phyloP scores from a whole-genome alignment of 2,888 invertebrate genomes.

The Rhopalosiphum nymphaeae region DNA sequence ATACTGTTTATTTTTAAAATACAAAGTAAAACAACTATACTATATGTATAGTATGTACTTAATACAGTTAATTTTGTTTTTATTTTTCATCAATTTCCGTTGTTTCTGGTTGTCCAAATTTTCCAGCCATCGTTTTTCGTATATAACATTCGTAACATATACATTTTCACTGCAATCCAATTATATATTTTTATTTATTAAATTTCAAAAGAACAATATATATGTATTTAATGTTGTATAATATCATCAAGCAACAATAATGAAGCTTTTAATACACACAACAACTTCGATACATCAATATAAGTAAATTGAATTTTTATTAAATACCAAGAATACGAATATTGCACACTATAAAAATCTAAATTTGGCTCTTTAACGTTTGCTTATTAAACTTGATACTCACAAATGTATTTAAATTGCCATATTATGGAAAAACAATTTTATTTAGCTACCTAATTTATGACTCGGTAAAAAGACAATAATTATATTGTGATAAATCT shows the following conservation, averaged over 20 bases:
- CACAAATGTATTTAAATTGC: neutral
- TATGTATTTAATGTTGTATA: neutral
- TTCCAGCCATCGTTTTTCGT: neutral
- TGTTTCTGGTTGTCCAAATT: neutral
- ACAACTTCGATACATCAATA: neutral
- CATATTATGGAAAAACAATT: neutral
- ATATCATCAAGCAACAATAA: neutral
- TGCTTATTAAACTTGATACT: neutral
- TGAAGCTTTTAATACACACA: neutral
- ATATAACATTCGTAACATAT: too few relatives aligned
- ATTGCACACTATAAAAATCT: neutral
- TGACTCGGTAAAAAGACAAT: neutral
- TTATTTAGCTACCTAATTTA: neutral
- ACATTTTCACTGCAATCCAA: neutral
- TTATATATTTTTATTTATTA: neutral
- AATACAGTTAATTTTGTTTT: neutral
- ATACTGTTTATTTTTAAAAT: neutral
- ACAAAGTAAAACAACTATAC: neutral
- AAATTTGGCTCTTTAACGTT: neutral
- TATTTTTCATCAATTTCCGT: neutral
- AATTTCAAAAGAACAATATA: neutral
- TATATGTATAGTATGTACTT: neutral
- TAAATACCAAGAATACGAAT: neutral
- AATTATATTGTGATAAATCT: neutral
- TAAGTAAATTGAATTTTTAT: neutral